phyloP scores from a whole-genome alignment of 1,140 invertebrate species.

The Uloborus diversus region DNA sequence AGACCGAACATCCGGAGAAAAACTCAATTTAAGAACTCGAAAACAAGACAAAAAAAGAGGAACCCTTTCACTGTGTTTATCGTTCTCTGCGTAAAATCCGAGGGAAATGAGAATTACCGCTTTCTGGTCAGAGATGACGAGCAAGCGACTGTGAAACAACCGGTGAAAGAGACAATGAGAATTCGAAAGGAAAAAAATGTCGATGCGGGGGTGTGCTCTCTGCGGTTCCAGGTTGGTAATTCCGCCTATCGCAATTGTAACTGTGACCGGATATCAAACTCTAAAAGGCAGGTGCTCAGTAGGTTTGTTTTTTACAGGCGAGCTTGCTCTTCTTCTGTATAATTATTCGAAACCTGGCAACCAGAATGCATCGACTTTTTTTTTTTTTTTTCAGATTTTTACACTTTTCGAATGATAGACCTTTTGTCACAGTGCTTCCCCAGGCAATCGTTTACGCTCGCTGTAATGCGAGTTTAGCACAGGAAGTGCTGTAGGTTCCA shows the following conservation, averaged over 20 bases:
- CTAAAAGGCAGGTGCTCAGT: constrained; percentile 53
- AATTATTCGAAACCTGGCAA: constrained; percentile 41
- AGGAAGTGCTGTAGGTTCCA: constrained; percentile 16
- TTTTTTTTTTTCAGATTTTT: constrained; percentile 7
- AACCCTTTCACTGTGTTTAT: too few species aligned
- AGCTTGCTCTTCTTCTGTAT: constrained; percentile 23
- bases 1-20: too few species aligned
- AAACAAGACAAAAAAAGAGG: too few species aligned
- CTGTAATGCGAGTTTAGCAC: not conserved
- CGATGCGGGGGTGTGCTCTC: constrained; percentile 16
- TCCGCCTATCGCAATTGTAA: constrained; percentile 45
- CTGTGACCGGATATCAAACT: constrained; percentile 41
- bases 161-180: constrained; percentile 30
- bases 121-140: not conserved
- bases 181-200: constrained; percentile 10
- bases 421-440: too few species aligned
- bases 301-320: constrained; percentile 40
- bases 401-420: constrained; percentile 4
- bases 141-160: constrained; percentile 51
- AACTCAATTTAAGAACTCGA: too few species aligned
- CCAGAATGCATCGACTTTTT: not conserved
- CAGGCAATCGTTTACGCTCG: not conserved
- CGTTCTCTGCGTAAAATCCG: too few species aligned
- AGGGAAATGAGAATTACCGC: too few species aligned
- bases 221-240: constrained; percentile 53